Conservation (phyloP, 2,888 invertebrate genomes). For the Eudemis profundana region DNA sequence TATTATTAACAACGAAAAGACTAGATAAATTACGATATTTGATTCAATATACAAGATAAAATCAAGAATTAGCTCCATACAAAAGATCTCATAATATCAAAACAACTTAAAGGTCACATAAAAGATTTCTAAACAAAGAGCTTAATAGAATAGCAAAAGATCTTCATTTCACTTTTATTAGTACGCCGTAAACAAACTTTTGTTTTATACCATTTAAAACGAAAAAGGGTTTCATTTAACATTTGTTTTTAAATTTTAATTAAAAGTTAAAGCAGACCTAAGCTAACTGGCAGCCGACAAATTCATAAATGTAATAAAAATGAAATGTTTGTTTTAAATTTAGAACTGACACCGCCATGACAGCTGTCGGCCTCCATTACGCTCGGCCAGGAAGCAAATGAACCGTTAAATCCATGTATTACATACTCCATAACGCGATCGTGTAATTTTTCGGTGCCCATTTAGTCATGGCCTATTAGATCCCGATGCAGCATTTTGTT, state of each 20-base stretch:
- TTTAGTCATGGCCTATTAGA: conserved; percentile 74
- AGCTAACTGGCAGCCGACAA: conserved; percentile 45
- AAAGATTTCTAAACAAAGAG: conserved; percentile 17
- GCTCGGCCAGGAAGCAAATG: conserved; percentile 72
- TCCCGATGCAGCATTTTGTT: conserved; percentile 41
- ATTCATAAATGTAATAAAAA: conserved; percentile 71
- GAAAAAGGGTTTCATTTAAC: conserved; percentile 33
- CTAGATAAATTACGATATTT: background rate
- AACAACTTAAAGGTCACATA: conserved; percentile 10
- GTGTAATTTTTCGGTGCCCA: conserved; percentile 65
- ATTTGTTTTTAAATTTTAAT: conserved; percentile 40
- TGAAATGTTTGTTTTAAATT: conserved; percentile 79
- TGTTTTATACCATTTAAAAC: conserved; percentile 32
- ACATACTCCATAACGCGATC: conserved; percentile 59
- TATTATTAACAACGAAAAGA: background rate
- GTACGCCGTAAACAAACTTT: conserved; percentile 26
- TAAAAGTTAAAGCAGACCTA: conserved; percentile 38
- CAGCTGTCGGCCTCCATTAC: conserved; percentile 79
- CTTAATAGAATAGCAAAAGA: conserved; percentile 23
- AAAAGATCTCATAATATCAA: conserved; percentile 20
- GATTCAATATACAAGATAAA: background rate
- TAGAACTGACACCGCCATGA: conserved; percentile 75
- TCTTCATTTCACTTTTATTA: conserved; percentile 34
- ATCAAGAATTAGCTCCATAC: background rate
- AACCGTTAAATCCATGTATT: conserved; percentile 75